Evolutionary conservation across 30 jellyfish, hydroid and myxozoan genomes (phyloP).

Genomic region (Haliclystus octoradiatus): DNA sequence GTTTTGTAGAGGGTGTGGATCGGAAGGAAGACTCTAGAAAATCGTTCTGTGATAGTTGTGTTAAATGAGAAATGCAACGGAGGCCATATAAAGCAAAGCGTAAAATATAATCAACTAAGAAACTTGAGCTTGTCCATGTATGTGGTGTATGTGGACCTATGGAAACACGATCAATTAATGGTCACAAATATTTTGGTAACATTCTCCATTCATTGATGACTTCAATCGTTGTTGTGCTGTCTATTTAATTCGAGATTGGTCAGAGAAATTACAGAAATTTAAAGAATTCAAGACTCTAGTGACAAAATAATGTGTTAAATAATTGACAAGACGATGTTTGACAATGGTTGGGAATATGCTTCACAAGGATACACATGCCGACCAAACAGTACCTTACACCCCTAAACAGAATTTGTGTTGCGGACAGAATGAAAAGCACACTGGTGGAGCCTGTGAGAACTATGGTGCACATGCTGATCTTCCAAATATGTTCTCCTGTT

Average conservation of each 20-base stretch:
- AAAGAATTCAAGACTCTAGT: too few relatives aligned
- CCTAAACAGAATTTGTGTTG: slow-evolving; percentile 22
- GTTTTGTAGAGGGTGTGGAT: too few relatives aligned
- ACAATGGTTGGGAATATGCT: too few relatives aligned
- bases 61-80: not conserved
- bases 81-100: not conserved
- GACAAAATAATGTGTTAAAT: too few relatives aligned
- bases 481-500: slow-evolving; percentile 23
- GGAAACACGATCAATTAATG: not conserved
- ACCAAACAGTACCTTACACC: slow-evolving; percentile 12
- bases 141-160: not conserved
- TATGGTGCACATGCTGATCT: slow-evolving; percentile 17
- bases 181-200: not conserved
- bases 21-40: too few relatives aligned
- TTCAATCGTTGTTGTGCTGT: not conserved
- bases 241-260: not conserved
- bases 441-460: slow-evolving; percentile 19
- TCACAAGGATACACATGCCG: slow-evolving; percentile 1
- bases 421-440: slow-evolving; percentile 32
- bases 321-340: not conserved
- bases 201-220: not conserved
- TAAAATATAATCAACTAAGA: not conserved
- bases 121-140: not conserved
- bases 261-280: not conserved
- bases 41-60: not conserved